Evolutionary conservation across 1,140 invertebrate genomes (phyloP), one percentile per base, ranked within the genome.

Genomic region (Zaprionus davidi): DNA sequence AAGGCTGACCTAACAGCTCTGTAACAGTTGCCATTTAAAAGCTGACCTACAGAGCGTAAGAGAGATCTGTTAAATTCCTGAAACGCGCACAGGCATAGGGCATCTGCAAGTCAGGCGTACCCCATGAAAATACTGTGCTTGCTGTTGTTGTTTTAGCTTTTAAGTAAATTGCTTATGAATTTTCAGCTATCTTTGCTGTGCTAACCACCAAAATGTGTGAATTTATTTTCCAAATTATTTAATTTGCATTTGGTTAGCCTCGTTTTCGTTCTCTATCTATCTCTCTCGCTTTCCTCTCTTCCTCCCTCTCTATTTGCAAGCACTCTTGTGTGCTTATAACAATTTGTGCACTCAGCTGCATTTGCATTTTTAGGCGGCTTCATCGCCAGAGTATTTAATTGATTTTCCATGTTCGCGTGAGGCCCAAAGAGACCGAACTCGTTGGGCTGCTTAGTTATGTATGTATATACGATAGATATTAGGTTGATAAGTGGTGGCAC

Each of bases 101-200:
- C 53, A 63, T 17, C 17, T 12, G 9, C 7, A 22, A 31, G 58
- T 63, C 38, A 49, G 1, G 12, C 11, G 1, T 4, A 11, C n/a
- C 12, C 17, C 13, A 7, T 31, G 3, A 0, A 0, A 11, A 0
- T 17, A 28, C 22, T 11, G 0, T 17, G 41, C 7, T n/a, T 17
- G 41, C 15, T 24, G 9, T n/a, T 64, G 17, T 63, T 71, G 34
- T 44, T 64, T 17, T 22, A 46, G 68, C 67, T 70, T 70, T 63
- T 70, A 63, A 28, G 46, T 38, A 64, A 63, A 71, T 64, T 71
- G 53, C 53, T 66, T 71, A 65, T 71, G 51, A 57, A 69, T 53
- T 69, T 62, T 6, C 20, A 38, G 22, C 60, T 38, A 59, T 57
- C 22, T 65, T 57, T 11, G 28, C 36, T 63, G 24, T 63, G 46